A percentile compares a stretch with the other conserved stretches of the same genome.
phyloP scores from a whole-genome alignment of 2,888 invertebrate genomes.

The Hetaerina titia region DNA sequence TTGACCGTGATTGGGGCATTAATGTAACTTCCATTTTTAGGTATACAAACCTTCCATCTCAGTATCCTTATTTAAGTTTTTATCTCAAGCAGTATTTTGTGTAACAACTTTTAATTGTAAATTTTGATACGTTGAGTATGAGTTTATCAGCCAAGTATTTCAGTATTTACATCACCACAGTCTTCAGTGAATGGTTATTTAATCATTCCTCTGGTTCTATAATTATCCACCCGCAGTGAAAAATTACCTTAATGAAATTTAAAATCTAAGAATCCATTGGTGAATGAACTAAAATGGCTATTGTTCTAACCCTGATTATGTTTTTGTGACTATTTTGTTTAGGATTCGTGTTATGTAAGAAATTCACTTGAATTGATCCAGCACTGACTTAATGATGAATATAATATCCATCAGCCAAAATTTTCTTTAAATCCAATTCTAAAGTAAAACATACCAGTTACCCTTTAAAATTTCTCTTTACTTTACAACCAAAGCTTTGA shows the following conservation, averaged over 20 bases:
- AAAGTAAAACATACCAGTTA: too few relatives aligned
- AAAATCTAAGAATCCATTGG: neutral
- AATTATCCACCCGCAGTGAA: neutral
- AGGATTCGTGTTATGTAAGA: neutral
- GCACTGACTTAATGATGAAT: too few relatives aligned
- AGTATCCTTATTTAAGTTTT: neutral
- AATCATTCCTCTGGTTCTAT: neutral
- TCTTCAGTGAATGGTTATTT: neutral
- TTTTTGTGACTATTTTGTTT: neutral
- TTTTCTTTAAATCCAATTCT: too few relatives aligned
- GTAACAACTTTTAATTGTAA: neutral
- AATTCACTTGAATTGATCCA: neutral
- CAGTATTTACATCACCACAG: neutral
- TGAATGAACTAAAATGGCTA: neutral
- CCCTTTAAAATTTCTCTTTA: too few relatives aligned
- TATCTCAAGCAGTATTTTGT: constrained; percentile 2
- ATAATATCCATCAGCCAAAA: too few relatives aligned
- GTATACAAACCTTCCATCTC: neutral
- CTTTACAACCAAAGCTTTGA: too few relatives aligned
- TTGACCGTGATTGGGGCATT: neutral
- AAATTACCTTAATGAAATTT: neutral
- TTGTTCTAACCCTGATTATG: neutral
- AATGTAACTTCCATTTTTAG: neutral
- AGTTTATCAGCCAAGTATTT: neutral
- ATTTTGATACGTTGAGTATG: neutral